Evolutionary conservation across 2,113 vertebrate species (phyloP).

Genomic region (Nestor notabilis): DNA sequence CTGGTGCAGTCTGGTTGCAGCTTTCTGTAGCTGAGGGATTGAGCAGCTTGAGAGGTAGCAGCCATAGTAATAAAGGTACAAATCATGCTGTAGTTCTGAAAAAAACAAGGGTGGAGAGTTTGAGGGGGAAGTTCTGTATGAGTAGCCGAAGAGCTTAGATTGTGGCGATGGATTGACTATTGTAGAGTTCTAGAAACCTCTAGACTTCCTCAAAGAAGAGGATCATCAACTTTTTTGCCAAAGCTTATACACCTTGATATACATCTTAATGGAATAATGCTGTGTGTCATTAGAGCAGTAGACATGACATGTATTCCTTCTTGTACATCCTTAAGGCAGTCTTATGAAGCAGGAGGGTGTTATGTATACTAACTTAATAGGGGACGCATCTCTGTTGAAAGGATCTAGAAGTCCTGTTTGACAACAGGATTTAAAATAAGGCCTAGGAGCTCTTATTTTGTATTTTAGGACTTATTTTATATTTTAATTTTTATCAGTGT

Average conservation of each 20-base stretch:
- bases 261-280: not conserved
- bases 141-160: not conserved
- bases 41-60: not conserved
- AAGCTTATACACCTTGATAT: not conserved
- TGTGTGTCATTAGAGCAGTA: not conserved
- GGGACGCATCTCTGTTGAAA: not conserved
- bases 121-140: rapidly evolving
- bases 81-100: not conserved
- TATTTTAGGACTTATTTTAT: not conserved
- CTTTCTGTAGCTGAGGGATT: not conserved
- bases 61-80: not conserved
- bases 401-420: not conserved
- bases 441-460: not conserved
- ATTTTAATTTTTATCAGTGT: not conserved
- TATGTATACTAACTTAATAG: not conserved
- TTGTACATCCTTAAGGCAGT: not conserved
- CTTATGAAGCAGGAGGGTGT: not conserved
- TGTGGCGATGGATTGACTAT: not conserved
- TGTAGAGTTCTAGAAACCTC: not conserved
- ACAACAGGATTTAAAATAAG: not conserved
- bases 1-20: not conserved
- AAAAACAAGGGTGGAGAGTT: not conserved
- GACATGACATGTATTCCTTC: not conserved
- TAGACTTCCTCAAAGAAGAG: not conserved
- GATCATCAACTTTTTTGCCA: not conserved